Base-by-base conservation (phyloP, 2,113 vertebrate genomes). In the Otis tarda region DNA sequence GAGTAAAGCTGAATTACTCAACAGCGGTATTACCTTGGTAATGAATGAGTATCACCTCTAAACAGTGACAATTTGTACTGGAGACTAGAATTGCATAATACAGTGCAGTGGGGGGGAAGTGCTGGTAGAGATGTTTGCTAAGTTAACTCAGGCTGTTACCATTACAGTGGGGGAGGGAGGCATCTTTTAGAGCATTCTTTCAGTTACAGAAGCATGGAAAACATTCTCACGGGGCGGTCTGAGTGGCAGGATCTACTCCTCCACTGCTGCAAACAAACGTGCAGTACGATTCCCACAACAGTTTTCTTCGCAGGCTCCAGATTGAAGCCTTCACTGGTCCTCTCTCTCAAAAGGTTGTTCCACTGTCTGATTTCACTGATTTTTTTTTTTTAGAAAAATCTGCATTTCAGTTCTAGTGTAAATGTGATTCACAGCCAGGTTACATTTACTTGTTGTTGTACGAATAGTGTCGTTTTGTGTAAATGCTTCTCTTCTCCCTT, bases 391-490 rank as follows among this genome's bases (percentile, higher is more conserved):
- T 43, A 43, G 17, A 20, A 30, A 73, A 87, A 49, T 11, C 2
- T 3, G 4, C 8, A 25, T 74, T 27, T 75, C 37, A 25, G 0
- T 68, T 84, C 19, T 31, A 12, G 50, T 0, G 0, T 39, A 64
- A 27, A 52, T 6, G 18, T 19, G 21, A 27, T 55, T 78, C 12
- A 31, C 49, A 37, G 15, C 33, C 49, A 57, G 25, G 37, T 37
- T 31, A 9, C 2, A 2, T 52, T 37, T 2, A 24, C 67, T 65
- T 61, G 19, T 73, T 65, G 39, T 39, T 39, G 41, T 57, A n/a
- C 27, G 52, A 37, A 61, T 47, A 25, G 7, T 9, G 21, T 35
- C 33, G 19, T 61, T 77, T 2, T 25, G 22, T 23, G 23, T 28
- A 57, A 87, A 64, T 12, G 10, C 27, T 20, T 52, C 16, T 60